phyloP scores from a whole-genome alignment of 2,888 invertebrate species.

The Mimumesa dahlbomi region DNA sequence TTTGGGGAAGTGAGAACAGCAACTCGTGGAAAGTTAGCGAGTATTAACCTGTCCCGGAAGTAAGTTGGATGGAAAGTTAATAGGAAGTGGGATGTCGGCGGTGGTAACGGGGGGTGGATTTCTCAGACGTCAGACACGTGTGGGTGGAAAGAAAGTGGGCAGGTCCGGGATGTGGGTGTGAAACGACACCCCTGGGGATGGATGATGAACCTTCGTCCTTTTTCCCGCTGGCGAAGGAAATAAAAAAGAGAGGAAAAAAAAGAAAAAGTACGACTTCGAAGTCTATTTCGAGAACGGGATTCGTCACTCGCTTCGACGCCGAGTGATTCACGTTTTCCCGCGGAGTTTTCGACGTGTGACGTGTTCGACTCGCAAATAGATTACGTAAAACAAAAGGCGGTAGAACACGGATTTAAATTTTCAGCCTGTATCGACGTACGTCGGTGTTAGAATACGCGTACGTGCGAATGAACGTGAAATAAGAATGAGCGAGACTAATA shows the following conservation, averaged over 20 bases:
- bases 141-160: not conserved
- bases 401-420: too few species aligned
- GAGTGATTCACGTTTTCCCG: constrained; percentile 16
- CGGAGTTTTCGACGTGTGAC: not conserved
- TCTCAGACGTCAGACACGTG: constrained; percentile 30
- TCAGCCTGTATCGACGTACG: too few species aligned
- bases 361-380: not conserved
- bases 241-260: too few species aligned
- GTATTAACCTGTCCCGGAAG: too few species aligned
- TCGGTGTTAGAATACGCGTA: too few species aligned
- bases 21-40: too few species aligned
- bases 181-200: constrained; percentile 25
- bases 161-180: not conserved
- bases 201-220: constrained; percentile 11
- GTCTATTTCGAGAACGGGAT: constrained; percentile 26
- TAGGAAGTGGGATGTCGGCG: not conserved
- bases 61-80: too few species aligned
- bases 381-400: too few species aligned
- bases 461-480: too few species aligned
- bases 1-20: too few species aligned
- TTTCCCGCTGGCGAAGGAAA: too few species aligned
- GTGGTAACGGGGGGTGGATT: constrained; percentile 7
- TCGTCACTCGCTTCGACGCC: constrained; percentile 29
- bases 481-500: too few species aligned
- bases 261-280: not conserved